These are phyloP conservation scores for Apodemia zela DNA, from an alignment of 2,888 invertebrate species.

Conservation along the genomic window DNA sequence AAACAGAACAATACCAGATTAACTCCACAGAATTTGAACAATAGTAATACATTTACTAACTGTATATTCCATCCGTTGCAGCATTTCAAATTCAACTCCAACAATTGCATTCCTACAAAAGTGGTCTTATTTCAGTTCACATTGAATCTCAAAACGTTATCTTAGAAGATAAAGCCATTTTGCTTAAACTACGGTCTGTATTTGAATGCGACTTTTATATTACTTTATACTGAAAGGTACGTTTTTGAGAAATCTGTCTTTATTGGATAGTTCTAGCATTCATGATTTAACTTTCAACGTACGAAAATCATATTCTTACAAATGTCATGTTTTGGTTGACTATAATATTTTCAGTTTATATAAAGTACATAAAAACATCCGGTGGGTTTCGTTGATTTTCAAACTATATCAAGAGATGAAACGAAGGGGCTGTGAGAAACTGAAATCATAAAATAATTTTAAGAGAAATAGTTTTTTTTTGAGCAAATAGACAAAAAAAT, in stretches of 20 bases:
- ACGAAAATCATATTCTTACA: background rate
- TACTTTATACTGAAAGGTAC: background rate
- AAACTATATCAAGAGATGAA: too few species aligned
- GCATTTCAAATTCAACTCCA: background rate
- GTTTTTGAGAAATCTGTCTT: background rate
- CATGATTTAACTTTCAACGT: background rate
- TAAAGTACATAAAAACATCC: too few species aligned
- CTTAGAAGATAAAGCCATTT: background rate
- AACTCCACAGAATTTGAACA: background rate
- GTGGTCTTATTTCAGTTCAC: background rate
- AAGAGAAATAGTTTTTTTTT: too few species aligned
- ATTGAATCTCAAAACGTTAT: background rate
- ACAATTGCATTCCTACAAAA: conserved; percentile 10
- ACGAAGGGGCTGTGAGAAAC: too few species aligned
- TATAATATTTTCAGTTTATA: too few species aligned
- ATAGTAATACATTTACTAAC: background rate
- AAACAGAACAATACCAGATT: background rate
- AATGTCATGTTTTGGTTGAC: too few species aligned
- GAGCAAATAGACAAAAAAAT: too few species aligned
- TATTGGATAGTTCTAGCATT: background rate
- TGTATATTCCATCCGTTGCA: background rate
- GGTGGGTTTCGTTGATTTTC: too few species aligned
- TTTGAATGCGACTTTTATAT: conserved; percentile 1
- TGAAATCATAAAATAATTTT: too few species aligned
- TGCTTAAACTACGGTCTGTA: background rate